Evolutionary conservation across 1,140 invertebrate species (phyloP).

Genomic region (Lineus longissimus): DNA sequence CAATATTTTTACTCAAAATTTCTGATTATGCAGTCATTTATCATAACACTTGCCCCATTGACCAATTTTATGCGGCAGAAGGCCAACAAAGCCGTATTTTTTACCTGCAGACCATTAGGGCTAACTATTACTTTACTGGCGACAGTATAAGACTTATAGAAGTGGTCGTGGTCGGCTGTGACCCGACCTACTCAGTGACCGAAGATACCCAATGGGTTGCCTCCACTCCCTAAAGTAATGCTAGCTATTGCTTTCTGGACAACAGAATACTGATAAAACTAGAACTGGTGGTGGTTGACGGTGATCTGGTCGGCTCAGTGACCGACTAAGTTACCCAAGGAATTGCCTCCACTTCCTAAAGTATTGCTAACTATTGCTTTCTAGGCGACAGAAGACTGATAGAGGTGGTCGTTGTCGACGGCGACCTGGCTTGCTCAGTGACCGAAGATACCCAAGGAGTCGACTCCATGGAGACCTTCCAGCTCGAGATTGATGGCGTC

Average conservation of each 20-base stretch:
- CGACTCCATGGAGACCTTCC: conserved; percentile 13
- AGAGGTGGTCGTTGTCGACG: not conserved
- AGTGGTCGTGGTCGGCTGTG: not conserved
- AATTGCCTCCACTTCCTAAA: conserved; percentile 14
- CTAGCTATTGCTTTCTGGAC: no score
- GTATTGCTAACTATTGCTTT: no score
- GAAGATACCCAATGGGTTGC: conserved; percentile 22
- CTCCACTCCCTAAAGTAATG: no score
- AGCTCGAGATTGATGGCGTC: conserved; percentile 21
- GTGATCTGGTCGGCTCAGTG: conserved; percentile 13
- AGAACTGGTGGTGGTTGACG: not conserved
- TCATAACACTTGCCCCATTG: no score
- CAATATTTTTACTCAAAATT: no score
- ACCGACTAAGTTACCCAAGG: conserved; percentile 21
- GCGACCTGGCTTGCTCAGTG: conserved; percentile 13
- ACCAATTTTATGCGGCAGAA: no score
- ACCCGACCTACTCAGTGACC: conserved; percentile 12
- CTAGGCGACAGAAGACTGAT: not conserved
- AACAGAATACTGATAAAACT: not conserved
- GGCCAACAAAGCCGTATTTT: no score
- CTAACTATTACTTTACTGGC: no score
- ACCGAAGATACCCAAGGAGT: conserved; percentile 20
- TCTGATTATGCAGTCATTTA: no score
- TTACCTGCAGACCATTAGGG: no score
- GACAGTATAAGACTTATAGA: not conserved